Percentiles rank a stretch among this genome's conserved stretches.
Evolutionary conservation across 2,888 invertebrate species (phyloP).

Genomic region (Spisula subtruncata): DNA sequence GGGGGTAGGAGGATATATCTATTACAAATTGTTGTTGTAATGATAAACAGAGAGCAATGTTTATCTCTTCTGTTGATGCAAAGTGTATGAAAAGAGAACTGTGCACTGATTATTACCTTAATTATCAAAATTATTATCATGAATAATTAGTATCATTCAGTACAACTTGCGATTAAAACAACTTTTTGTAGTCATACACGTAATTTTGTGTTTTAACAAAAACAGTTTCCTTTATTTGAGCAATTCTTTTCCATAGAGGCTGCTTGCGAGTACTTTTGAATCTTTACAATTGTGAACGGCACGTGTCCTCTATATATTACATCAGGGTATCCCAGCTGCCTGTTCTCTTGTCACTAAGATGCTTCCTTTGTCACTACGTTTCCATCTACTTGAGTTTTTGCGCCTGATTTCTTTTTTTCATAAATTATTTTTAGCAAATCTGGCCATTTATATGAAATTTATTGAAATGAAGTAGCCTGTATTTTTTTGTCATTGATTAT

Average conservation of each 20-base stretch:
- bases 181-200: not conserved
- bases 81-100: not conserved
- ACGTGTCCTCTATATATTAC: slow-evolving; percentile 24
- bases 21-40: slow-evolving; percentile 25
- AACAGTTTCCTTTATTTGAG: not conserved
- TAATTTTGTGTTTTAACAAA: not conserved
- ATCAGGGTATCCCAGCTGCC: slow-evolving; percentile 44
- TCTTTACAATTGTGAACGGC: not conserved
- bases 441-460: not conserved
- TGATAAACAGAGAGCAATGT: not conserved
- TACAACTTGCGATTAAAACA: not conserved
- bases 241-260: not conserved
- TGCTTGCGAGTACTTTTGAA: not conserved
- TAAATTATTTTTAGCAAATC: slow-evolving; percentile 12
- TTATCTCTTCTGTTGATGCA: not conserved
- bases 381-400: slow-evolving; percentile 25
- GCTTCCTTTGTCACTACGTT: slow-evolving; percentile 22
- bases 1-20: not conserved
- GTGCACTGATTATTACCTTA: not conserved
- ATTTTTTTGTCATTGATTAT: not conserved
- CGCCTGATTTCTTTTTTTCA: slow-evolving; percentile 5
- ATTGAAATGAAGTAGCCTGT: not conserved
- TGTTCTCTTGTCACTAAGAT: slow-evolving; percentile 22
- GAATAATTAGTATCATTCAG: not conserved
- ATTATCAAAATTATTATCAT: slow-evolving; percentile 1